Base-by-base conservation (phyloP, 1,140 invertebrate genomes). In the Scaptomyza pallida region DNA sequence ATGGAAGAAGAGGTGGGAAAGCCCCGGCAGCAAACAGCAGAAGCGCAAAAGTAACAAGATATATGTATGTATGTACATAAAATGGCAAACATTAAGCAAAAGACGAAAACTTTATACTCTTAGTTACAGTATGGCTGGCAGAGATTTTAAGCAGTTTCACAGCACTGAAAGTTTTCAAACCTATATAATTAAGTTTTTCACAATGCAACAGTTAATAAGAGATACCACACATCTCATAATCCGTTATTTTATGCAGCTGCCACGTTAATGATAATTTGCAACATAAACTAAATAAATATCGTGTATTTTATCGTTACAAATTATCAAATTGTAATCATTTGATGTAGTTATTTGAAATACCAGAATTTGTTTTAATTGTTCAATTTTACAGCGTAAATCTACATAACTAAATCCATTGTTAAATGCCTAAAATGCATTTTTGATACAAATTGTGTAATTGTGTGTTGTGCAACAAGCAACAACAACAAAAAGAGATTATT, bases 11-110 rank as follows among this genome's bases (percentile, higher is more conserved):
- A n/a, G n/a, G n/a, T n/a, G 33, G 4, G 9, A 21, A 35, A 5
- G 15, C 13, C 5, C 5, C 33, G 26, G 15, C 19, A 10, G 13
- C 56, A 56, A 63, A 41, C n/a, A 12, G n/a, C 56, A 56, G 59
- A 35, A 44, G 52, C 26, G 40, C 10, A 50, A 64, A 69, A 50
- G 52, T 43, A 45, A 62, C 60, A 61, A 60, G 47, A 37, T 51
- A 54, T 43, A n/a, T n/a, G n/a, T n/a, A n/a, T n/a, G n/a, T n/a
- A n/a, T n/a, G n/a, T n/a, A 30, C 6, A 55, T 12, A 9, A 26
- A n/a, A 16, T 26, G 4, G 13, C 5, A 30, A 30, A 30, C 5
- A 6, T 13, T 17, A 2, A 1, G 1, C 1, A 44, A 30, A 30
- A 4, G 9, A 0, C 23, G 33, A 47, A 13, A 2, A 2, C 10